Evolutionary conservation across 2,888 invertebrate species (phyloP), one percentile per base, ranked within the genome.

Genomic region (Drosophila birchii): DNA sequence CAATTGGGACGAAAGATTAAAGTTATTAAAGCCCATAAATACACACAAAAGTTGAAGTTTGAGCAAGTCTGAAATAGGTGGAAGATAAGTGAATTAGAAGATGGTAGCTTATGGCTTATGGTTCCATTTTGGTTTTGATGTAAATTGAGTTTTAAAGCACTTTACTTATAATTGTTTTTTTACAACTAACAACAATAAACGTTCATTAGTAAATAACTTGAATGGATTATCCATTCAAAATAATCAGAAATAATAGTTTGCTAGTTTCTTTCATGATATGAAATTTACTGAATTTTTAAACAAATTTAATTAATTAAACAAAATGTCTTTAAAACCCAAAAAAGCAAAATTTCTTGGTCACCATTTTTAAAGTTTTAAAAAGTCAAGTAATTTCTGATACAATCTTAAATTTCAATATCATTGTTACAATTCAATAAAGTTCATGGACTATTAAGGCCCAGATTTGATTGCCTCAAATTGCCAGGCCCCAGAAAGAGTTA

Each of bases 381-480:
- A 5, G 18, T 18, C 18, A 2, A 11, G 8, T 39, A 20, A 12
- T 9, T 41, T 11, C 20, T 16, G 23, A 44, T 34, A 16, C 7
- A 16, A 8, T 18, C 11, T n/a, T 18, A 14, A 18, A 5, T 34
- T 18, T 54, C 1, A 43, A 43, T 9, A 32, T 23, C 26, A 36
- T 6, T 53, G 45, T 26, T 26, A 26, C 23, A 32, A 60, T 29
- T 41, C 9, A 44, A 32, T 45, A 18, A 45, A 36, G n/a, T 56
- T 70, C 29, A 41, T 36, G 57, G 39, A n/a, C 29, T 41, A 57
- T 68, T 68, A 57, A 57, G 49, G 57, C 57, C 11, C 29, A n/a
- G 57, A 41, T 68, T 68, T 68, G 57, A 69, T 68, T 68, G 47
- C 57, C 20, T 12, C n/a, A 9, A 69, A 44, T 66, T 51, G 66